Conservation (phyloP, 2,797 vertebrate genomes). For the Bovichtus diacanthus region DNA sequence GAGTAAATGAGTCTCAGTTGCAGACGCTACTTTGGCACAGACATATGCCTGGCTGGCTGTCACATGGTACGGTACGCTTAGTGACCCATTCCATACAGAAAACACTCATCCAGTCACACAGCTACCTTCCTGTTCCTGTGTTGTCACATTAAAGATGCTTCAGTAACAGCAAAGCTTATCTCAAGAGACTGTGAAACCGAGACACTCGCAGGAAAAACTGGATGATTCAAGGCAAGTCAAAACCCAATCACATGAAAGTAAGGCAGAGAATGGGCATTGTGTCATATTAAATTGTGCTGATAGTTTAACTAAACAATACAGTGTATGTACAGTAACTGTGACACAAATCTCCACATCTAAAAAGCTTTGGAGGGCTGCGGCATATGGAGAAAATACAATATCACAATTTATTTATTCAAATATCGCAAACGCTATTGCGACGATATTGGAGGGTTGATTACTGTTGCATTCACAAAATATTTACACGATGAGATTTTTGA, state of each 20-base stretch:
- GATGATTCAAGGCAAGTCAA: conserved; percentile 37
- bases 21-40: conserved; percentile 62
- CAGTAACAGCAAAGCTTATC: conserved; percentile 42
- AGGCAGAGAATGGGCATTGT: not conserved
- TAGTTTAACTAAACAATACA: not conserved
- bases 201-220: conserved; percentile 24
- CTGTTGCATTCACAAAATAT: too few species aligned
- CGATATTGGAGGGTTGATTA: too few species aligned
- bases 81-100: conserved; percentile 63
- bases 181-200: conserved; percentile 44
- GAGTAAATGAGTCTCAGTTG: conserved; percentile 65
- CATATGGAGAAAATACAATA: too few species aligned
- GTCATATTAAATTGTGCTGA: conserved; percentile 1
- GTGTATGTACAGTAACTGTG: not conserved
- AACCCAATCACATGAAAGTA: conserved; percentile 38
- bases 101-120: conserved; percentile 55
- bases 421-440: too few species aligned
- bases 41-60: conserved; percentile 71
- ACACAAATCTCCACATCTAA: not conserved
- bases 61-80: conserved; percentile 59
- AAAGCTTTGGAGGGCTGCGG: conserved; percentile 1
- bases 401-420: too few species aligned
- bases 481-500: too few species aligned
- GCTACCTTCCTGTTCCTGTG: conserved; percentile 33
- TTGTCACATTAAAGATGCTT: conserved; percentile 63